phyloP scores from a whole-genome alignment of 2,888 invertebrate species.

The Tillus elongatus region DNA sequence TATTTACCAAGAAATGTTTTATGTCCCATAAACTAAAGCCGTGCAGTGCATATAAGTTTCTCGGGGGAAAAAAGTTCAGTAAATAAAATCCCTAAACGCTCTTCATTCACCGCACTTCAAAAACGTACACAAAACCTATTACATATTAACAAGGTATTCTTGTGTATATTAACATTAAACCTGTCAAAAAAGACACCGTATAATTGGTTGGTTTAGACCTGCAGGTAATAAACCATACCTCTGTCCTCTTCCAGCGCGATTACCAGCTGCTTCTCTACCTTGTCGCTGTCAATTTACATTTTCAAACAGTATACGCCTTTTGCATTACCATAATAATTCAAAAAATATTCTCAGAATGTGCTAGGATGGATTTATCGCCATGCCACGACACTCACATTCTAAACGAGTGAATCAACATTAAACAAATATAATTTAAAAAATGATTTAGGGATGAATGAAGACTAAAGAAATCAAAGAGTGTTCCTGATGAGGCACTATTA shows the following conservation, averaged over 20 bases:
- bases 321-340: constrained; percentile 44
- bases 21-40: constrained; percentile 16
- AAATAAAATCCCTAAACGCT: constrained; percentile 29
- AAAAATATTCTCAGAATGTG: constrained; percentile 37
- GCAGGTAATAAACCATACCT: constrained; percentile 41
- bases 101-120: constrained; percentile 32
- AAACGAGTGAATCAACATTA: constrained; percentile 25
- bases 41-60: constrained; percentile 14
- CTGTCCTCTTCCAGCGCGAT: constrained; percentile 24
- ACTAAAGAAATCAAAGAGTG: constrained; percentile 24
- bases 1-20: constrained; percentile 9
- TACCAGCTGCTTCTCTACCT: constrained; percentile 30
- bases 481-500: constrained; percentile 31
- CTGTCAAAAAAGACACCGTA: constrained; percentile 44
- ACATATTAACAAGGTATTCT: constrained; percentile 44
- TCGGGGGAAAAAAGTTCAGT: constrained; percentile 25
- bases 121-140: constrained; percentile 38
- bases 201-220: constrained; percentile 42
- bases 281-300: constrained; percentile 43
- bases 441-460: constrained; percentile 28
- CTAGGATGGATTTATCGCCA: constrained; percentile 17
- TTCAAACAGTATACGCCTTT: constrained; percentile 43
- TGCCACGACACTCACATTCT: constrained; percentile 29
- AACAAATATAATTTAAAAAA: constrained; percentile 33
- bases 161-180: constrained; percentile 43